These are phyloP conservation scores for Tachina grossa DNA, from an alignment of 2,888 invertebrate genomes.

Conservation along the genomic window DNA sequence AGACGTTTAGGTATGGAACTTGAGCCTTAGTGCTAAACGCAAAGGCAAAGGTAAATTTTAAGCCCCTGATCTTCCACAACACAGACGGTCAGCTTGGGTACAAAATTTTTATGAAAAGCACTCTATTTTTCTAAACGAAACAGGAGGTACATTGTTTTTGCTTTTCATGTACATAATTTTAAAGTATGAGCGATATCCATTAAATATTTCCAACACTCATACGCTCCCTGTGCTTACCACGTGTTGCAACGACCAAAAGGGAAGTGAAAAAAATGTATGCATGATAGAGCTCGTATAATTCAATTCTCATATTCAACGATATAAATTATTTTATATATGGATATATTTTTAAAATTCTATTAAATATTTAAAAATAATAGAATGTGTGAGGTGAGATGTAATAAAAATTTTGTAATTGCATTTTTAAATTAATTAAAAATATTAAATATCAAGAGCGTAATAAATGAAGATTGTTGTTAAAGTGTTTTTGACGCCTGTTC, in stretches of 20 bases:
- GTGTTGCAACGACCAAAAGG: neutral
- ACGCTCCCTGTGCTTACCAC: neutral
- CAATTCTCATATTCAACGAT: too few relatives aligned
- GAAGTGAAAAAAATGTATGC: neutral
- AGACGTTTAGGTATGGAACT: too few relatives aligned
- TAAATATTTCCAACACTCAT: neutral
- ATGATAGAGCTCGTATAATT: neutral
- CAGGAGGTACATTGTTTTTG: too few relatives aligned
- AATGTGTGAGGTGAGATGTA: neutral
- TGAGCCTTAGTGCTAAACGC: too few relatives aligned
- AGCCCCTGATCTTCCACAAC: too few relatives aligned
- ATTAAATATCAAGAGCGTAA: slow-evolving; percentile 10
- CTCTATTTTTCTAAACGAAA: too few relatives aligned
- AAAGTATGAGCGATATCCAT: neutral
- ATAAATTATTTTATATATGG: neutral
- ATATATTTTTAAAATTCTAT: neutral
- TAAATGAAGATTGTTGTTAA: slow-evolving; percentile 4
- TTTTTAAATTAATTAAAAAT: slow-evolving; percentile 35
- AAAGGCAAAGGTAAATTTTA: too few relatives aligned
- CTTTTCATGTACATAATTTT: too few relatives aligned
- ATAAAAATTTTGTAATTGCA: neutral
- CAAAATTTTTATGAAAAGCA: too few relatives aligned
- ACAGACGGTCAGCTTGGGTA: too few relatives aligned
- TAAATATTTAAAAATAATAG: neutral
- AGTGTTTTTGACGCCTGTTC: neutral